Base-by-base conservation (phyloP, 2,888 invertebrate species). In the Dascillus cervinus region DNA sequence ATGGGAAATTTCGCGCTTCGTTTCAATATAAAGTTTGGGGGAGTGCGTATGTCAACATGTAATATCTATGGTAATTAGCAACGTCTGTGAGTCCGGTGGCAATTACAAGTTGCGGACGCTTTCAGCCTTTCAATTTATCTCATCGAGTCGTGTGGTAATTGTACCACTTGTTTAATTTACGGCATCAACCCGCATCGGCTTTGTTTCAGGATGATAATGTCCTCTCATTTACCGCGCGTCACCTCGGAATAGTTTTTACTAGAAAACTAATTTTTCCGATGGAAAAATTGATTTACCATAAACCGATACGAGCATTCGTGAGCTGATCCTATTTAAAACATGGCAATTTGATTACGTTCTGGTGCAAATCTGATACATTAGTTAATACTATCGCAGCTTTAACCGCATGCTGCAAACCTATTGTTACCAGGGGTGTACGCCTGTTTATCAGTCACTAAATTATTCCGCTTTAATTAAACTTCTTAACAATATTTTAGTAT, bases 61-160 rank as follows among this genome's bases (percentile, higher is more conserved):
- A 56, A 60, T 60, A 56, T 57, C 52, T 56, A 58, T 58, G 54
- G 55, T 58, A 58, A 60, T 58, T 58, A 57, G 55, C 47, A 52
- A 52, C 49, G 52, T 55, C 53, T 55, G 54, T 48, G 54, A 47
- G 53, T 52, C 52, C 50, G 41, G 46, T 52, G 51, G 53, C 55
- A 56, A 58, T 59, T 58, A 56, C 53, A 48, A 47, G 46, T 37
- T 48, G 40, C 41, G 50, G 35, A 49, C 53, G 47, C 44, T 50
- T 41, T 44, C 48, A 45, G 50, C 53, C 55, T 55, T 47, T 54
- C 53, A 52, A 56, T 56, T 56, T 52, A 53, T 53, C 50, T 51
- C 52, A 48, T 49, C 50, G 48, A 48, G 34, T 44, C 39, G 41
- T 39, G n/a, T n/a, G 45, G 52, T 56, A 56, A 55, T 56, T 56